These are phyloP conservation scores for Notolabrus celidotus DNA, from an alignment of 2,797 vertebrate species.

Conservation along the genomic window DNA sequence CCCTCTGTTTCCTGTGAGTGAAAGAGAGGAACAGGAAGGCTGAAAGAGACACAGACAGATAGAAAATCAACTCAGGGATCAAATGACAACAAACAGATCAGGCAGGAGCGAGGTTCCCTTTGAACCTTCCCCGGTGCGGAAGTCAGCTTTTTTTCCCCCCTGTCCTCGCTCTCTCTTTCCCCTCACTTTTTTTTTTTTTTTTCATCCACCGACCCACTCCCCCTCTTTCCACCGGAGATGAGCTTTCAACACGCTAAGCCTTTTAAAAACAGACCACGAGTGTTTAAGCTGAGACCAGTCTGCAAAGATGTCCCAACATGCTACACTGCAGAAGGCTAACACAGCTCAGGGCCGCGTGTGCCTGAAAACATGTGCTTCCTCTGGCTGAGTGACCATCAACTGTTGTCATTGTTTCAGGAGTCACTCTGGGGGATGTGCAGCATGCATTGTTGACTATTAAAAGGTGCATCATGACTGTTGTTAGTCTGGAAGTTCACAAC, in stretches of 20 bases:
- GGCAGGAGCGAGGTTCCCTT: conserved; percentile 66
- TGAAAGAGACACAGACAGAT: conserved; percentile 25
- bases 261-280: conserved; percentile 67
- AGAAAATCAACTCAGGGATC: conserved; percentile 67
- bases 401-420: not conserved
- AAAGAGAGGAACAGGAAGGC: conserved; percentile 60
- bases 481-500: no score
- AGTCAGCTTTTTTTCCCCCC: conserved; percentile 56
- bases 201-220: conserved; percentile 1
- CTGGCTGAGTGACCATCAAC: not conserved
- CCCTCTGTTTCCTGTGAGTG: conserved; percentile 59
- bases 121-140: conserved; percentile 61
- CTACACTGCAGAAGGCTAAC: conserved; percentile 19
- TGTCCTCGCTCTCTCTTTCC: conserved; percentile 39
- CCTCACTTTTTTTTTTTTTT: conserved; percentile 31
- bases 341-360: conserved; percentile 4
- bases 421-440: not conserved
- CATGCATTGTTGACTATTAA: not conserved
- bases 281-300: conserved; percentile 68
- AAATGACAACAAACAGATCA: conserved; percentile 77
- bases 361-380: conserved; percentile 12
- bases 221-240: conserved; percentile 59
- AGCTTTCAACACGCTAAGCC: conserved; percentile 73
- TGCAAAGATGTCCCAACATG: conserved; percentile 76
- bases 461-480: not conserved